Conservation (phyloP, 1,140 invertebrate species). For the Danaus melanippus region DNA sequence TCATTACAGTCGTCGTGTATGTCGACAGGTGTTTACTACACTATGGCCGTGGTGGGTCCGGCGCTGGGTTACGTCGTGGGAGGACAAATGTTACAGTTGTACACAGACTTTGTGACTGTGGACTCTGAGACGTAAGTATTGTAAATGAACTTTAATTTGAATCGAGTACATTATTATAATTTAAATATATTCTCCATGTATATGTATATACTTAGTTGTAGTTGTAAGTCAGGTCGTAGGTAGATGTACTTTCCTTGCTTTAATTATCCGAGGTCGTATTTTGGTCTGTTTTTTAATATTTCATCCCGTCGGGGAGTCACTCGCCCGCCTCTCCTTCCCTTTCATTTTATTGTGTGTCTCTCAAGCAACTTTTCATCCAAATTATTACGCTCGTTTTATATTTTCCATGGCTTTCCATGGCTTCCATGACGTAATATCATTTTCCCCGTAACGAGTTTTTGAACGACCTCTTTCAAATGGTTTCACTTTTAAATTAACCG, state of each 20-base stretch:
- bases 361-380: constrained; percentile 55
- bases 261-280: constrained; percentile 32
- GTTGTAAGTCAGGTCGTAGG: too few relatives aligned
- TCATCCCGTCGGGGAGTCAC: constrained; percentile 50
- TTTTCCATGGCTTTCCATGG: constrained; percentile 51
- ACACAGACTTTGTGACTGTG: constrained; percentile 80
- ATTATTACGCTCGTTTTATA: constrained; percentile 60
- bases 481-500: constrained; percentile 46
- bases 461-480: constrained; percentile 45
- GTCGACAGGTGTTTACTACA: constrained; percentile 82
- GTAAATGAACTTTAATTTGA: too few relatives aligned
- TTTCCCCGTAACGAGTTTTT: constrained; percentile 45
- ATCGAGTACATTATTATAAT: too few relatives aligned
- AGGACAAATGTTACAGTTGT: constrained; percentile 82
- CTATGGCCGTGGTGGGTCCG: constrained; percentile 86
- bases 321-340: constrained; percentile 55
- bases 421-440: constrained; percentile 57
- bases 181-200: too few relatives aligned
- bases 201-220: too few relatives aligned
- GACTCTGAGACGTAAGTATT: constrained; percentile 76
- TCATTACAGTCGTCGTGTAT: constrained; percentile 9
- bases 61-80: constrained; percentile 86
- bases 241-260: constrained; percentile 5
- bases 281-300: constrained; percentile 58
- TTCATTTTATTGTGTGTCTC: constrained; percentile 59